Evolutionary conservation across 2,797 vertebrate genomes (phyloP).

Genomic region (Parauchenoglanis ngamensis): DNA sequence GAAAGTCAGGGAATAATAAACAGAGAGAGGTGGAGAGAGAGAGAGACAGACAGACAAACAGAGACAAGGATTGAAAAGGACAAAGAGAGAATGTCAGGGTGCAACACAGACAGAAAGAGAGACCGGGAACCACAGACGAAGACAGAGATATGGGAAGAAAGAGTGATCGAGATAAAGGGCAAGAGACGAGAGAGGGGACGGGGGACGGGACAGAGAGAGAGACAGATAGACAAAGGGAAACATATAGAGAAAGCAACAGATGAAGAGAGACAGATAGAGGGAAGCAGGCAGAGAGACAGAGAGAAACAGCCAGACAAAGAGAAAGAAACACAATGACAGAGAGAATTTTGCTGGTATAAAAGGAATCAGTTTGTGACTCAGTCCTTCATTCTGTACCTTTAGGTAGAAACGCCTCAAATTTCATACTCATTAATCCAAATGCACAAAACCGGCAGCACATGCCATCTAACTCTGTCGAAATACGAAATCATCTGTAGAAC

Average conservation of each 20-base stretch:
- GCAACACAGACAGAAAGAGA: not conserved
- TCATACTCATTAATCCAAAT: not conserved
- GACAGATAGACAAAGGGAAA: no score
- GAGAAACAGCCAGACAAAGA: not conserved
- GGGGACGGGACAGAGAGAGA: not conserved
- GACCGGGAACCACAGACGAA: not conserved
- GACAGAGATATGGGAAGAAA: not conserved
- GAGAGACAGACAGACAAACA: not conserved
- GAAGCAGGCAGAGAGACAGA: not conserved
- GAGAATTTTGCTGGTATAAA: not conserved
- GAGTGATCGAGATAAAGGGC: not conserved
- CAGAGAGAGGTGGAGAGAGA: not conserved
- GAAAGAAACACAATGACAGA: no score
- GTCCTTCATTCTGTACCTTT: not conserved
- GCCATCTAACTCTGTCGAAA: not conserved
- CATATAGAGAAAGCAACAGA: not conserved
- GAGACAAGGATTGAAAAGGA: not conserved
- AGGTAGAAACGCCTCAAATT: not conserved
- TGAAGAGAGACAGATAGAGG: not conserved
- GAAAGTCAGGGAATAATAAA: not conserved
- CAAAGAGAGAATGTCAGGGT: not conserved
- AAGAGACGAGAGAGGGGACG: not conserved
- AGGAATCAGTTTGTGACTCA: not conserved
- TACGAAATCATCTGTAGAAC: not conserved
- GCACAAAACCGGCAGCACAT: no score